Evolutionary conservation across 2,888 invertebrate species (phyloP).

Genomic region (Shargacucullia verbasci): DNA sequence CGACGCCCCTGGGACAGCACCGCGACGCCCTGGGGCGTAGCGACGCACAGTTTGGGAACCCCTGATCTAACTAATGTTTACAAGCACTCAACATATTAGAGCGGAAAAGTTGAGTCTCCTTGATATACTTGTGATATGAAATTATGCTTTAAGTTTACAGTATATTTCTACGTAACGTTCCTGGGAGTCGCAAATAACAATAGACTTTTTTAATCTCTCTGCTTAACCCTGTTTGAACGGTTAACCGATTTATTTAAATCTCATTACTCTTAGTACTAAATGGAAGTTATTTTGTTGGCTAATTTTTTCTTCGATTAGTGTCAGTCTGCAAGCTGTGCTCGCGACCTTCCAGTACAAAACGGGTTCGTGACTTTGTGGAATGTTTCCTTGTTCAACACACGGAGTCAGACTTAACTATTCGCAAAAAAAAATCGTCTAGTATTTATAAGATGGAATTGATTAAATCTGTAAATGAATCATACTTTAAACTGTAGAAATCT

Average conservation of each 20-base stretch:
- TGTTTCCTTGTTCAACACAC: conserved; percentile 37
- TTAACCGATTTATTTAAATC: too few relatives aligned
- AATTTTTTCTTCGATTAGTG: conserved; percentile 40
- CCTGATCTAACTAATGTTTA: conserved; percentile 35
- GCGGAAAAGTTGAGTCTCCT: conserved; percentile 6
- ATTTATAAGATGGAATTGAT: neutral
- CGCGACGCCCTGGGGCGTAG: too few relatives aligned
- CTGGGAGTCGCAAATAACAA: too few relatives aligned
- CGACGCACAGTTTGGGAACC: too few relatives aligned
- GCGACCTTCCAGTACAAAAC: conserved; percentile 33
- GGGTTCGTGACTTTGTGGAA: conserved; percentile 17
- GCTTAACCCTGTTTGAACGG: too few relatives aligned
- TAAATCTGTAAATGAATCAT: neutral
- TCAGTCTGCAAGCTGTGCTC: conserved; percentile 16
- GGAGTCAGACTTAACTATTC: conserved; percentile 24
- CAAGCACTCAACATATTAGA: conserved; percentile 4
- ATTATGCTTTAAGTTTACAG: conserved; percentile 8
- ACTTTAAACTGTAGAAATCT: neutral
- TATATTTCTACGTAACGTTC: too few relatives aligned
- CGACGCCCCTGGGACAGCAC: too few relatives aligned
- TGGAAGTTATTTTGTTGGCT: conserved; percentile 31
- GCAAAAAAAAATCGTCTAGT: neutral
- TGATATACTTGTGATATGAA: conserved; percentile 15
- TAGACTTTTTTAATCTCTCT: too few relatives aligned
- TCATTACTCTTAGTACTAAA: conserved; percentile 4